Base-by-base conservation (phyloP, 2,113 vertebrate species). In the Oostethus manadensis region DNA sequence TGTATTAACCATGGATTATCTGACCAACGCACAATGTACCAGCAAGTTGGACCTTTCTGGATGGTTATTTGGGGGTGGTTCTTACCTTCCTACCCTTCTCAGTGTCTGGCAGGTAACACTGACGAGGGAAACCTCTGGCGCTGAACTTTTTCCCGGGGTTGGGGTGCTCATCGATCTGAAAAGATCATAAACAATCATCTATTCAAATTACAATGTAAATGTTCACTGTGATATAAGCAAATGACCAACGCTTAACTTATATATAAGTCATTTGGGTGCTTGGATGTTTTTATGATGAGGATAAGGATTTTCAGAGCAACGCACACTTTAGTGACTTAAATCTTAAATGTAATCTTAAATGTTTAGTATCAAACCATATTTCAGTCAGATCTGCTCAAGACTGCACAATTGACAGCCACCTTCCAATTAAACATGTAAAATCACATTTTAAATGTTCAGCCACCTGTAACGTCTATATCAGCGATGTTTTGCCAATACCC, bases 101-200 rank as follows among this genome's bases (percentile, higher is more conserved):
- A 0, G 92, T 95, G 87, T 98, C 95, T 0, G 96, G 95, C 70
- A 98, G 92, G 71, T 98, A 98, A 88, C 95, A 98, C 87, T 98
- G 94, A 42, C 96, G 92, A 0, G 96, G 96, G 78, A 98, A 98
- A 21, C 96, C 96, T 29, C 96, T 90, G 0, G 96, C 96, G 0
- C 93, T 98, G 88, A 94, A 98, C 80, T 93, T 96, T 85, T 93
- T 98, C 23, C 94, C 96, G 0, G 95, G 94, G 70, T 92, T 98
- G 62, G 94, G 94, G 58, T 98, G 96, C 77, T 98, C 96, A 0
- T 91, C 88, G 59, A 93, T 95, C 95, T 98, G 43, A 68, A 80
- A 69, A 82, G 26, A 55, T 56, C 16, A 71, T 21, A n/a, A 17
- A 48, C 10, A 21, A 10, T 13, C 38, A 42, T 42, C 11, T 13